phyloP scores from a whole-genome alignment of 2,888 invertebrate genomes.

The Orthonychiurus folsomi region DNA sequence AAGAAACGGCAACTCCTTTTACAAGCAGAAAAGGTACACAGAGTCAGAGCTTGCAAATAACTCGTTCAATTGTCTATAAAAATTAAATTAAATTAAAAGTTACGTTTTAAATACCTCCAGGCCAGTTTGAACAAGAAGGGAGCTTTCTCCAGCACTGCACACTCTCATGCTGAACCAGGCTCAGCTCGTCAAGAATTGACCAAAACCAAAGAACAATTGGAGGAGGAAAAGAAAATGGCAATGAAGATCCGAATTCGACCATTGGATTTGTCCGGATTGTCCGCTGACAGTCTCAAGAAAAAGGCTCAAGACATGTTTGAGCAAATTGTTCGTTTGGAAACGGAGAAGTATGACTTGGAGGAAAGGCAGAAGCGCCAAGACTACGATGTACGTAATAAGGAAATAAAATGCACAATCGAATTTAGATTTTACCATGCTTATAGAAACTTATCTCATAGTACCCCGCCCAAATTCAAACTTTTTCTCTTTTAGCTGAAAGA shows the following conservation, averaged over 20 bases:
- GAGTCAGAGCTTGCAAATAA: too few relatives aligned
- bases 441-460: too few relatives aligned
- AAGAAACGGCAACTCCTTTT: constrained; percentile 92
- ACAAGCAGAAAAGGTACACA: constrained; percentile 76
- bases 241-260: constrained; percentile 90
- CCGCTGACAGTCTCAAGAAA: constrained; percentile 63
- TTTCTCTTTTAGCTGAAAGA: constrained; percentile 99
- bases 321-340: constrained; percentile 87
- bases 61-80: too few relatives aligned
- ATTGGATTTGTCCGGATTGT: constrained; percentile 67
- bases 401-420: too few relatives aligned
- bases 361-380: constrained; percentile 97
- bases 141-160: too few relatives aligned
- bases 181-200: constrained; percentile 90
- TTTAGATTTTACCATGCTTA: too few relatives aligned
- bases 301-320: constrained; percentile 92
- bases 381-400: constrained; percentile 95
- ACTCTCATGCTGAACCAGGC: too few relatives aligned
- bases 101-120: too few relatives aligned
- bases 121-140: too few relatives aligned
- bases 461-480: too few relatives aligned
- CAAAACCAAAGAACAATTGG: constrained; percentile 98
- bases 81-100: too few relatives aligned
- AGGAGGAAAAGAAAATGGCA: constrained; percentile 97
- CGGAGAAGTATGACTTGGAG: constrained; percentile 96